phyloP scores from a whole-genome alignment of 2,113 vertebrate genomes.

The Sebastes fasciatus region DNA sequence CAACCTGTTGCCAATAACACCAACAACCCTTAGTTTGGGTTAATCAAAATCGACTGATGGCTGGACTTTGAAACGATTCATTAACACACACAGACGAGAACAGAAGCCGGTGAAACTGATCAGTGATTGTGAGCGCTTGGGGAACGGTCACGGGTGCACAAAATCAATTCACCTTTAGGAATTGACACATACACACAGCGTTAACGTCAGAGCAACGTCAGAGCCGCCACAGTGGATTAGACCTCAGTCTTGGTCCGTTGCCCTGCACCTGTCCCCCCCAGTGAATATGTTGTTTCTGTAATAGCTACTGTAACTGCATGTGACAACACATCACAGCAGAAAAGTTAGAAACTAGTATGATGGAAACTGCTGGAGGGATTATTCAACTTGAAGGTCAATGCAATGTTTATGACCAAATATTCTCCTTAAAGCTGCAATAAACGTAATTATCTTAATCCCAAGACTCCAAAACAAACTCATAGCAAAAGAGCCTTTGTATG shows the following conservation, averaged over 20 bases:
- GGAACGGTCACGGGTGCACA: constrained; percentile 30
- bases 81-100: constrained; percentile 8
- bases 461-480: background rate
- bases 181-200: constrained; percentile 6
- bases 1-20: constrained; percentile 10
- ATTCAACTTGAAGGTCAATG: background rate
- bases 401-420: background rate
- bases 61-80: constrained; percentile 27
- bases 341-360: background rate
- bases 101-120: constrained; percentile 1
- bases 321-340: background rate
- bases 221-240: constrained; percentile 39
- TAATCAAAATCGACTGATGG: constrained; percentile 30
- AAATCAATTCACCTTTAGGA: constrained; percentile 52
- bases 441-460: background rate
- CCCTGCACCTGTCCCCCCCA: constrained; percentile 6
- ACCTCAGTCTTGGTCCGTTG: background rate
- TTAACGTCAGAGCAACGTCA: constrained; percentile 42
- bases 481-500: background rate
- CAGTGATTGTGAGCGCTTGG: background rate
- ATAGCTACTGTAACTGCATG: background rate
- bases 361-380: background rate
- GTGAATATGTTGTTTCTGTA: background rate
- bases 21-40: background rate
- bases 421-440: background rate